Base-by-base conservation (phyloP, 1,140 invertebrate species). In the Eubasilissa regina region DNA sequence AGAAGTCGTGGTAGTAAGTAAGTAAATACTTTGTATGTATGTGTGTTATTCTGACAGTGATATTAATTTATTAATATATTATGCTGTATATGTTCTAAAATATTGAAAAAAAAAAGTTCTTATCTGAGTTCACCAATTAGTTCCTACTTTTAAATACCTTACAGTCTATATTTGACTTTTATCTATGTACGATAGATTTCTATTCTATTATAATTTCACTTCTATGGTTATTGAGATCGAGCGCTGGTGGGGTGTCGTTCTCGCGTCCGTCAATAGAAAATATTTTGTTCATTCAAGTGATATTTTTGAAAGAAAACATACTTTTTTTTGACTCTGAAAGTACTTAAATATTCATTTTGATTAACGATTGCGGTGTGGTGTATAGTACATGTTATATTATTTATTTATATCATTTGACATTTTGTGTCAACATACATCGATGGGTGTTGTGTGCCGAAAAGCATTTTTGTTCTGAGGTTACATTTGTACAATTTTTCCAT, bases 381-480 rank as follows among this genome's bases (percentile, higher is more conserved):
- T 53, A 44, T n/a, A 48, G 8, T 10, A 62, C 64, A 47, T 64
- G 12, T 7, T 64, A 48, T 76, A 48, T n/a, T 60, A 45, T 76
- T 76, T 76, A 62, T 62, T 62, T 60, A 53, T 35, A 17, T 68
- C 44, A 45, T 75, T 75, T 76, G 74, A 76, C 74, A 76, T 76
- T 76, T 76, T 76, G 74, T 76, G 74, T 76, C 74, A 76, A 76
- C 74, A 76, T 73, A 73, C 51, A 62, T 47, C 56, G 56, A 62
- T 76, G 74, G 74, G 74, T 76, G 74, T 60, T 76, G 74, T 76
- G 74, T 62, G 21, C 58, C 74, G 74, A 76, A 76, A 76, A 68
- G 64, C 64, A 68, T 68, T 68, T 68, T 45, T 19, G 64, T 68
- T 68, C 64, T 45, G 64, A 68, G 64, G 64, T 68, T 68, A 68